phyloP scores from a whole-genome alignment of 2,797 vertebrate species.

The Diceros bicornis region DNA sequence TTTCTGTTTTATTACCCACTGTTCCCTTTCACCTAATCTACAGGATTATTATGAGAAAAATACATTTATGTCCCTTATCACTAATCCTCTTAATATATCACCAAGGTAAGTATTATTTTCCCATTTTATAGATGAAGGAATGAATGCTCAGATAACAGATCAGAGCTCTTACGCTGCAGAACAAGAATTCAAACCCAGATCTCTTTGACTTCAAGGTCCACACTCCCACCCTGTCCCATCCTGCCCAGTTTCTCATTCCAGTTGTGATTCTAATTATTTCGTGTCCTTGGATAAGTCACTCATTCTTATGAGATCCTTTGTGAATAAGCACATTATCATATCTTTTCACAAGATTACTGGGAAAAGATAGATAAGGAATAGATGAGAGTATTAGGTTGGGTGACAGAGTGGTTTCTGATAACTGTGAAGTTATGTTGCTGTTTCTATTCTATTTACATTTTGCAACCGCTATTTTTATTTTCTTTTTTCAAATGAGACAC shows the following conservation, averaged over 20 bases:
- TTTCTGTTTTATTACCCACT: neutral
- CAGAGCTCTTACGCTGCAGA: neutral
- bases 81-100: conserved; percentile 23
- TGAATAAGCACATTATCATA: neutral
- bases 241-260: neutral
- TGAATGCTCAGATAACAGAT: neutral
- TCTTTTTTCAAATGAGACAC: neutral
- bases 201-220: neutral
- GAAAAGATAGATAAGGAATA: neutral
- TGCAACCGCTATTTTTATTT: neutral
- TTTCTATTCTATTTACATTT: conserved; percentile 18
- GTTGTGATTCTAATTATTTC: neutral
- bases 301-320: neutral
- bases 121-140: neutral
- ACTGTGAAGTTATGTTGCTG: neutral
- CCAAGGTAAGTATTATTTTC: neutral
- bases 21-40: neutral
- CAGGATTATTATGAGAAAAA: neutral
- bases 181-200: conserved; percentile 10
- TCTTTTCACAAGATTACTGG: neutral
- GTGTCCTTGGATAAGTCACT: neutral
- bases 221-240: neutral
- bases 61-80: neutral
- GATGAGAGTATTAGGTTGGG: neutral
- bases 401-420: neutral